phyloP scores from a whole-genome alignment of 2,888 invertebrate genomes.

The Drosophila acutilabella region DNA sequence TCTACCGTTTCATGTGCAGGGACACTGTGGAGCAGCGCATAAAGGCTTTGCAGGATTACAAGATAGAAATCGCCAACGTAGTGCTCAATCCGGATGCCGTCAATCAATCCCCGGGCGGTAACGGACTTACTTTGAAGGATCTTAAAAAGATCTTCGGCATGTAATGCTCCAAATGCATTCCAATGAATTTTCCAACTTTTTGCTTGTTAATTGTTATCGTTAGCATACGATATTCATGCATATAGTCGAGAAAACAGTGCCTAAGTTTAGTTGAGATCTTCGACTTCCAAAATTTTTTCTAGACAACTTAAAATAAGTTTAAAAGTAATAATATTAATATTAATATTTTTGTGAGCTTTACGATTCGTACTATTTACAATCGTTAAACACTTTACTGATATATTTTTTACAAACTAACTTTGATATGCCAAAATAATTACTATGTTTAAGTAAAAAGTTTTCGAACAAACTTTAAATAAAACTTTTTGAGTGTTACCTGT shows the following conservation, averaged over 20 bases:
- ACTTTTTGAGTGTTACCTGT: not conserved
- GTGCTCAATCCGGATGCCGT: not conserved
- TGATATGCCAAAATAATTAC: not conserved
- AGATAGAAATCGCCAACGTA: constrained; percentile 89
- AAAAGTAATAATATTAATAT: too few species aligned
- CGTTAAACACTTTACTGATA: too few species aligned
- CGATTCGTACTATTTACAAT: too few species aligned
- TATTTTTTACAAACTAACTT: not conserved
- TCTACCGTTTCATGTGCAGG: constrained; percentile 93
- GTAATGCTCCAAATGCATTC: not conserved
- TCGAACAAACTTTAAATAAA: not conserved
- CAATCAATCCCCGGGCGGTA: not conserved
- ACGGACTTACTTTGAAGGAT: constrained; percentile 11
- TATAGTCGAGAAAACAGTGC: too few species aligned
- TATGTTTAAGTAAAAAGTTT: not conserved
- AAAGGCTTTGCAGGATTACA: constrained; percentile 91
- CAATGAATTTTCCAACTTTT: not conserved
- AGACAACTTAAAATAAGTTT: too few species aligned
- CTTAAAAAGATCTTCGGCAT: constrained; percentile 20
- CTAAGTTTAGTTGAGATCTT: too few species aligned
- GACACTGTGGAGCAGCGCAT: constrained; percentile 96
- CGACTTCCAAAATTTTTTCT: too few species aligned
- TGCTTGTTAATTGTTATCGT: too few species aligned
- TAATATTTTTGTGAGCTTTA: too few species aligned
- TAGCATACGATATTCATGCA: too few species aligned